Evolutionary conservation across 2,888 invertebrate species (phyloP), one percentile per base, ranked within the genome.

Genomic region (Argynnis bischoffii): DNA sequence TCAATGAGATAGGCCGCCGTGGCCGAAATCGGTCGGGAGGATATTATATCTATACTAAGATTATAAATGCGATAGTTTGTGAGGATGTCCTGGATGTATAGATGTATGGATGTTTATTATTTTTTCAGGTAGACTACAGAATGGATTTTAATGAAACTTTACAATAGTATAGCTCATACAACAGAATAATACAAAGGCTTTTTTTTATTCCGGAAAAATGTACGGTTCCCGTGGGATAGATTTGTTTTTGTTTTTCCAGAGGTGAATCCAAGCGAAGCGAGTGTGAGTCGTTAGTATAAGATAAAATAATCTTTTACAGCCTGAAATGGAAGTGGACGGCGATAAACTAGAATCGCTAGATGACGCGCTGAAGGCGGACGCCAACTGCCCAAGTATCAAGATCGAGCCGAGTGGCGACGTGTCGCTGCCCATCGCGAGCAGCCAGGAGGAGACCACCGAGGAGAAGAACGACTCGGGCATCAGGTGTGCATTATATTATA

Each of bases 391-490:
- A 59, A 89, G 89, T 71, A 91, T 92, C 75, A 91, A 86, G 77
- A 87, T 92, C 6, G 90, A 89, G 63, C 82, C 83, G 0, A 89
- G 85, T 69, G 87, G 87, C 0, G 90, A 90, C 55, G 79, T 77
- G 2, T 74, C 81, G 0, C 74, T 87, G 55, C 89, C 88, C 0
- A 79, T 79, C 61, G 85, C 83, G 1, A 86, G 86, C 77, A 89
- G 88, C 59, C 87, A 87, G 55, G 92, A 92, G 1, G 91, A 91
- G 55, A 84, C 87, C 35, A 84, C 88, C 2, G 92, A 92, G 70
- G 92, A 92, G 82, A 92, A 91, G 70, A 92, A 92, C 50, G 92
- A 92, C 73, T 92, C 92, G 0, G 92, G 92, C 0, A 92, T 92
- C 74, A 92, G 92, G 92, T 92, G 69, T 63, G 65, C 56, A 59